These are phyloP conservation scores for Takifugu flavidus DNA, from an alignment of 2,113 vertebrate genomes.

Conservation along the genomic window DNA sequence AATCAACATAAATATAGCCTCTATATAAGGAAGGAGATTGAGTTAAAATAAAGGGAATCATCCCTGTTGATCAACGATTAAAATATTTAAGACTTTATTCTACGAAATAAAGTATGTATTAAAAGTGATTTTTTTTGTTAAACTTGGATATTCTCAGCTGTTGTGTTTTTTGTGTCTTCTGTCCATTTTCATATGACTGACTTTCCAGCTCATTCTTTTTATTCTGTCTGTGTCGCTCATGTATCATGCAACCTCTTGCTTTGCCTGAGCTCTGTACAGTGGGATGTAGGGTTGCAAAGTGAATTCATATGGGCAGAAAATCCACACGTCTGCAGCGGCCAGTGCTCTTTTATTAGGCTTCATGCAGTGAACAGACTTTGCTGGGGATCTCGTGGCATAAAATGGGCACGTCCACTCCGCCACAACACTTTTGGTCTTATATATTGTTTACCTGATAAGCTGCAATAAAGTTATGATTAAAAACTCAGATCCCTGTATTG, in stretches of 20 bases:
- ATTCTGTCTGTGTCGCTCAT: conserved; percentile 60
- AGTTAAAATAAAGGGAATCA: conserved; percentile 55
- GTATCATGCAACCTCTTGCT: conserved; percentile 55
- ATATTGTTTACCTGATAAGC: conserved; percentile 71
- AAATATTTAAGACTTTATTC: conserved; percentile 77
- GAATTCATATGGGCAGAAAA: conserved; percentile 57
- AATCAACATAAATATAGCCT: conserved; percentile 60
- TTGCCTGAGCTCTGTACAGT: conserved; percentile 54
- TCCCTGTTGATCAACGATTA: conserved; percentile 55
- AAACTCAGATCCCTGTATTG: conserved; percentile 40
- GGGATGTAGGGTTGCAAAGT: conserved; percentile 59
- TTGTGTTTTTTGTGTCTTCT: conserved; percentile 67
- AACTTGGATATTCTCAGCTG: conserved; percentile 73
- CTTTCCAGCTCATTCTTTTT: conserved; percentile 64
- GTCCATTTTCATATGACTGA: conserved; percentile 70
- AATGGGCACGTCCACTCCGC: conserved; percentile 62
- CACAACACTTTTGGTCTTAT: conserved; percentile 76
- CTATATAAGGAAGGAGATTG: conserved; percentile 58
- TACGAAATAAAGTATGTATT: conserved; percentile 75
- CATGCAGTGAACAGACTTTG: conserved; percentile 47
- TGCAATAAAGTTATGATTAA: conserved; percentile 69
- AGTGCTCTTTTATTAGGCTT: conserved; percentile 41
- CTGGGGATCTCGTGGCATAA: conserved; percentile 56
- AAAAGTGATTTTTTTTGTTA: conserved; percentile 77
- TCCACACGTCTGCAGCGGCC: conserved; percentile 46